Base-by-base conservation (phyloP, 2,797 vertebrate species). In the Poliocrania exsul region DNA sequence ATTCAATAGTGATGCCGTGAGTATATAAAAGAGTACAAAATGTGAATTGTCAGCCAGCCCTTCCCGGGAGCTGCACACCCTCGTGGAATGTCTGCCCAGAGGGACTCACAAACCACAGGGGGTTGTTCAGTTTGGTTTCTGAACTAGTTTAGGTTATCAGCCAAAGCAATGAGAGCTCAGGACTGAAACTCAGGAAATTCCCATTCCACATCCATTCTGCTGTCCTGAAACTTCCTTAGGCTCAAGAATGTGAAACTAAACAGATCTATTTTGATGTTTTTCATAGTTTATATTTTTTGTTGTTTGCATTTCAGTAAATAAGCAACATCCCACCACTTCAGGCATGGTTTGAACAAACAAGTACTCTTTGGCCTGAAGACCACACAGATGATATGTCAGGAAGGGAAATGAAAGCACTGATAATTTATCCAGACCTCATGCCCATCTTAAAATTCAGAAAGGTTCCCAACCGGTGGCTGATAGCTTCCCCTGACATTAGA, bases 281-380 rank as follows among this genome's bases (percentile, higher is more conserved):
- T 24, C 31, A 53, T 38, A 0, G 1, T 53, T 81, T 60, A 28
- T 31, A 25, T 6, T 69, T 70, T 66, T 40, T 87, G 56, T 74
- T 53, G 26, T 85, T 91, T 89, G 42, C 33, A 33, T 70, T 90
- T 51, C 56, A 33, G 60, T 47, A 93, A 92, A 95, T 20, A 86
- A 94, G 73, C n/a, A 86, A 26, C 57, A 64, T 49, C 49, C 57
- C 65, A 31, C 19, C 57, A 86, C 56, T 88, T 56, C 26, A 83
- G 69, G 60, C 77, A 73, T 0, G 0, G 64, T 57, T 3, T 42
- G 85, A 70, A 54, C 50, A 71, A 86, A 72, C n/a, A 83, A 91
- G 20, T 6, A 1, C 47, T 58, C 75, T 50, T 31, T 46, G 57
- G 57, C 40, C 80, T 50, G 60, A 44, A 65, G 86, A 83, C 53